Conservation (phyloP, 2,888 invertebrate species). For the Amaurobius ferox region DNA sequence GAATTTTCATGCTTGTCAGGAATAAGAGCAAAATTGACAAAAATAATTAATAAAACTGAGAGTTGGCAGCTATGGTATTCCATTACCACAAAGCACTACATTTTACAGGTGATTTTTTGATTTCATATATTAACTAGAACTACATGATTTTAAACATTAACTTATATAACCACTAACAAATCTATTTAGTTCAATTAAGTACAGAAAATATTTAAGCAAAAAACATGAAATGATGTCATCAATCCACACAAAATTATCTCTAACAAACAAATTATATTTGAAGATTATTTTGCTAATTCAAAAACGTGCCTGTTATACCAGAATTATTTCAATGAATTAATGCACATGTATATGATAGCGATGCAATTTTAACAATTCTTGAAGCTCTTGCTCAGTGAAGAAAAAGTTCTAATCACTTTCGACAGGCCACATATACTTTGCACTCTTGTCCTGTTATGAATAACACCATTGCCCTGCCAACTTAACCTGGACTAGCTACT, state of each 20-base stretch:
- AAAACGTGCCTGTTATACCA: background rate
- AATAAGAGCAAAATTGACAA: no score
- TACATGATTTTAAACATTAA: no score
- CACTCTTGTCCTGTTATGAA: background rate
- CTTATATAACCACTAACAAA: background rate
- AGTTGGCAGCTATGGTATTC: no score
- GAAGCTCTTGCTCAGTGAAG: background rate
- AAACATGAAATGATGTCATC: background rate
- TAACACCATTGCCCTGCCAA: conserved; percentile 12
- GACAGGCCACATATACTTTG: conserved; percentile 4
- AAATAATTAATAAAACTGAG: no score
- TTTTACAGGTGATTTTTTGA: no score
- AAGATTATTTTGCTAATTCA: background rate
- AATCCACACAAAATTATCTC: conserved; percentile 1
- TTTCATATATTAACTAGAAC: no score
- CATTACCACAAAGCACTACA: no score
- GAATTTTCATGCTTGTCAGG: no score
- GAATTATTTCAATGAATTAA: background rate
- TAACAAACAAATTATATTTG: background rate
- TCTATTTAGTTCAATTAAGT: background rate
- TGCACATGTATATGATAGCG: background rate
- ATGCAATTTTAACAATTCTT: conserved; percentile 1
- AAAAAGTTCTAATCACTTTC: background rate
- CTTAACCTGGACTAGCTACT: conserved; percentile 9
- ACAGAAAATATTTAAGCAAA: background rate